These are phyloP conservation scores for Plutomurus gul DNA, from an alignment of 1,140 invertebrate species.

Conservation along the genomic window DNA sequence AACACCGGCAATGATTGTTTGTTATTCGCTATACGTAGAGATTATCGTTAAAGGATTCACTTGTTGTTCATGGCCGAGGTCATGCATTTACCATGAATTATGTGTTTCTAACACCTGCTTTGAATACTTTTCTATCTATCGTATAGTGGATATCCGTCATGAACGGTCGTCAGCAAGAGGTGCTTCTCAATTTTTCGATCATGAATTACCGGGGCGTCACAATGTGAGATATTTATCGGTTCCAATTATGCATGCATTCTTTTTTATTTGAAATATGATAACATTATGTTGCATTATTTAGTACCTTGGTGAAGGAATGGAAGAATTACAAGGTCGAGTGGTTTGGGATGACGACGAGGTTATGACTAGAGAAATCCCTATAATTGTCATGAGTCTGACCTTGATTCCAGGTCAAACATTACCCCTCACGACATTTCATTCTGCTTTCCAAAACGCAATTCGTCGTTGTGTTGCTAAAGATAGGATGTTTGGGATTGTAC, in stretches of 20 bases:
- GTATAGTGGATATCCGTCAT: not conserved
- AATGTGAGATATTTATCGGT: not conserved
- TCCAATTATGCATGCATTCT: not conserved
- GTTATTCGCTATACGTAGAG: too few species aligned
- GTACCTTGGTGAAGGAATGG: constrained; percentile 69
- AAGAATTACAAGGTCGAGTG: constrained; percentile 67
- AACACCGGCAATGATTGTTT: too few species aligned
- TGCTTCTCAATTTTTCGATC: not conserved
- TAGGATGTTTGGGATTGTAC: constrained; percentile 68
- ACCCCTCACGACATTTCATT: constrained; percentile 68
- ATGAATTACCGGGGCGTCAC: not conserved
- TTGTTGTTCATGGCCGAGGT: too few species aligned
- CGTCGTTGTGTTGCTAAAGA: constrained; percentile 63
- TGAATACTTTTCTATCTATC: not conserved
- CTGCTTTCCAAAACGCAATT: constrained; percentile 64
- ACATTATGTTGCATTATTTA: constrained; percentile 54
- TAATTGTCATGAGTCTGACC: constrained; percentile 67
- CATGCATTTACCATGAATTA: too few species aligned
- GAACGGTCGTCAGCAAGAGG: not conserved
- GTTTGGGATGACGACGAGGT: constrained; percentile 63
- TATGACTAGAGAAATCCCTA: constrained; percentile 61
- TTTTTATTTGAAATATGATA: not conserved
- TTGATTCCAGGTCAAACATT: constrained; percentile 74
- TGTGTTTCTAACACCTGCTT: too few species aligned
- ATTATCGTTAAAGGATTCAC: too few species aligned